Evolutionary conservation across 2,888 invertebrate species (phyloP), one percentile per base, ranked within the genome.

Genomic region (Crossocerus cetratus): DNA sequence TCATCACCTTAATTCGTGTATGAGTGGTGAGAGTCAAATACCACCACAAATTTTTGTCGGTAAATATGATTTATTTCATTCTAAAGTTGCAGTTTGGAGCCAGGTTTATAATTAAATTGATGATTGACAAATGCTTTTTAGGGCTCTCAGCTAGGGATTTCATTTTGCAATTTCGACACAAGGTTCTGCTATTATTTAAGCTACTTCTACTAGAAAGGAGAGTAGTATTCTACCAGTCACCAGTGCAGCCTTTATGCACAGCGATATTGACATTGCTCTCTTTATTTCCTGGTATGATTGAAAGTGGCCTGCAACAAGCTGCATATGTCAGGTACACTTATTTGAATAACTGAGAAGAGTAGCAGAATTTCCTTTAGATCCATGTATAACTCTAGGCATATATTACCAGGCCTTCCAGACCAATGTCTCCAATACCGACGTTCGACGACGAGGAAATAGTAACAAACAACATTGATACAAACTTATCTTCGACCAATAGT

Each of bases 171-270:
- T 99, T 98, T 94, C 94, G 96, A 75, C 98, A 99, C 89, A 98
- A 98, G 92, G 95, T 96, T 45, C 91, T 99, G 63, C 91, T 98
- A 72, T 91, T 99, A 57, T 98, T 99, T 89, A 99, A 99, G 91
- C 91, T 99, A 67, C 91, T 99, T 67, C 91, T 99, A 59, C 92
- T 99, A 71, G 97, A 99, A 87, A 94, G 95, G 83, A 93, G 96
- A 89, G 95, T 99, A 54, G 93, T 99, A 65, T 96, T 99, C 88
- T 97, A 96, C 90, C 96, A 97, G 66, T 95, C 98, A 20, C 98
- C 99, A 1, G 99, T 98, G 1, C 95, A 97, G 73, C 94, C 95
- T 5, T 92, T 99, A 79, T 98, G 98, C 83, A 94, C 95, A 5
- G 94, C 96, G 3, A 94, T 99, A 82, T 91, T 99, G 65, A 95